Base-by-base conservation (phyloP, 1,140 invertebrate genomes). In the Rhyacophila brunnea region DNA sequence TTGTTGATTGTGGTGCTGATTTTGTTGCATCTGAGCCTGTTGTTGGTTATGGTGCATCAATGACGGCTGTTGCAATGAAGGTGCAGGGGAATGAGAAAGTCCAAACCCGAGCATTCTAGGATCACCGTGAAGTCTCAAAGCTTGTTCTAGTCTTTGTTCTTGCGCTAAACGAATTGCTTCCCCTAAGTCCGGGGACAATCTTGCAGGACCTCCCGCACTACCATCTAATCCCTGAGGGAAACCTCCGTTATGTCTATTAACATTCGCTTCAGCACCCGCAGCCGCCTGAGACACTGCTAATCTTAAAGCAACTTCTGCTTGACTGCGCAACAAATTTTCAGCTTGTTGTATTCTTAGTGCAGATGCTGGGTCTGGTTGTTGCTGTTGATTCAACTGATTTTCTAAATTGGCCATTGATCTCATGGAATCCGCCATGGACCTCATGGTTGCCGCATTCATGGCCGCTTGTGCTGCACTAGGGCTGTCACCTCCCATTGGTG, bases 111-210 rank as follows among this genome's bases (percentile, higher is more conserved):
- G 53, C 75, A 79, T 79, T 46, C 77, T 71, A 1, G 77, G 77
- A 59, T 79, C 84, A 32, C 82, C 81, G 70, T 91, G 89, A 64
- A 92, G 81, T 64, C 90, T 82, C 58, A 92, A 70, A 6, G 90
- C 89, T 65, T 92, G 90, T 68, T 91, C 89, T 67, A 92, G 71
- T 67, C 90, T 79, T 66, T 91, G 88, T 67, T 91, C 90, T 67
- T 91, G 89, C 10, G 77, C 77, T 44, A 91, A 80, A 68, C 89
- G 79, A 48, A 91, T 78, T 6, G 87, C 89, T 70, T 92, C 88
- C 1, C 81, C 82, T 32, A 85, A 69, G 66, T 85, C 84, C 1
- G 82, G 81, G 44, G 81, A 83, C 17, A 84, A 68, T 60, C 80
- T 78, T 42, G 82, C 78, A 46, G 79, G 77, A 49, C 72, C 72